These are phyloP conservation scores for Ctenodactylus gundi DNA, from an alignment of 2,113 vertebrate genomes.

Conservation along the genomic window DNA sequence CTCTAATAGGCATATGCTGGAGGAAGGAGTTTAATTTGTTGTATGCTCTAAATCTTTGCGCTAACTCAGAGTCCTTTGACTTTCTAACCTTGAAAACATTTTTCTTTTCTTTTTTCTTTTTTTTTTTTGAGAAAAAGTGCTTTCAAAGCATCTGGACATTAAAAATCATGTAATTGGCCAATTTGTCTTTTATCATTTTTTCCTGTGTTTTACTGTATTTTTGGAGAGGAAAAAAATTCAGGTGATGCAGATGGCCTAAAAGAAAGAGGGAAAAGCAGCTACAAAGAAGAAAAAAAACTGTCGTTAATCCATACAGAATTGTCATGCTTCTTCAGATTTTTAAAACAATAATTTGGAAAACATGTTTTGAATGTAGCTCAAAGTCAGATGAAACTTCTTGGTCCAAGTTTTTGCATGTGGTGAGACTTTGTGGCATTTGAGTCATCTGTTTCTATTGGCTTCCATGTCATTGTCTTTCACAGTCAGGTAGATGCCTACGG, in stretches of 20 bases:
- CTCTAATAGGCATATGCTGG: constrained; percentile 79
- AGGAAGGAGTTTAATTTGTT: constrained; percentile 80
- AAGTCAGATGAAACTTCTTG: neutral
- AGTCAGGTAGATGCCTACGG: neutral
- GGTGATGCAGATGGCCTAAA: neutral
- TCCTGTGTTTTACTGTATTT: constrained; percentile 53
- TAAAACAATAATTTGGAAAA: neutral
- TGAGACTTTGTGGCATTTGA: neutral
- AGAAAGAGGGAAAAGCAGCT: neutral
- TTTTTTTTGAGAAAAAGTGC: constrained; percentile 73
- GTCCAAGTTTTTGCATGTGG: neutral
- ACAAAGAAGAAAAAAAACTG: neutral
- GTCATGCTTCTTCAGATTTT: neutral
- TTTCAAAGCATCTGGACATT: constrained; percentile 72
- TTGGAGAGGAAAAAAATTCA: constrained; percentile 48
- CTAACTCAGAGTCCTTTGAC: constrained; percentile 72
- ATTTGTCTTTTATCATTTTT: constrained; percentile 54
- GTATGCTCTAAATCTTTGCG: constrained; percentile 82
- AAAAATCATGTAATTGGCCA: constrained; percentile 63
- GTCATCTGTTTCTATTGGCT: neutral
- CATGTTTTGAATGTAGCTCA: neutral
- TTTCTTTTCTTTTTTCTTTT: too few relatives aligned
- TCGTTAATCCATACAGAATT: neutral
- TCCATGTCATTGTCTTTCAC: neutral
- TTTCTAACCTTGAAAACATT: constrained; percentile 78